Evolutionary conservation across 2,888 invertebrate genomes (phyloP).

Genomic region (Archips crataeganus): DNA sequence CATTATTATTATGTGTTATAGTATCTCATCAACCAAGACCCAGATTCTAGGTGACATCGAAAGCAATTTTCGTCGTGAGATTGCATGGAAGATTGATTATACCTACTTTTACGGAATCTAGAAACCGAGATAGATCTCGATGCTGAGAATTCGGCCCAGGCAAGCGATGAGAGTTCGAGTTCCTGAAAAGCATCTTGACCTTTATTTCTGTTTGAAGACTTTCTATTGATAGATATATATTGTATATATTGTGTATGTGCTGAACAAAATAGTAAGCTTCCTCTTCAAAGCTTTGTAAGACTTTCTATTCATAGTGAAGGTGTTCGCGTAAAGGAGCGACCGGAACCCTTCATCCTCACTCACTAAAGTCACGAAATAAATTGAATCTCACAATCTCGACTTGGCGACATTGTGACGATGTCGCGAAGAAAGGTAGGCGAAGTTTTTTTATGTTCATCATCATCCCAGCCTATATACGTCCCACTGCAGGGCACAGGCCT

Average conservation of each 20-base stretch:
- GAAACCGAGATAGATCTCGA: not conserved
- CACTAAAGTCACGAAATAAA: not conserved
- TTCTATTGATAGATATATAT: not conserved
- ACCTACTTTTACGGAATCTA: not conserved
- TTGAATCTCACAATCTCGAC: constrained; percentile 8
- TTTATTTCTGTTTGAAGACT: not conserved
- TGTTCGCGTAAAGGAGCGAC: constrained; percentile 6
- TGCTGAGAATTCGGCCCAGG: not conserved
- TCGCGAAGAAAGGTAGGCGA: not conserved
- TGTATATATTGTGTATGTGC: no score
- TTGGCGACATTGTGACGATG: not conserved
- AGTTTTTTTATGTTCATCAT: not conserved
- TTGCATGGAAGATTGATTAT: not conserved
- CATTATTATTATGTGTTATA: not conserved
- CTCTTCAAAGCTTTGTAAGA: constrained; percentile 6
- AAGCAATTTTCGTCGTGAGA: not conserved
- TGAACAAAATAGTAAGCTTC: not conserved
- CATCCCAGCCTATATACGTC: no score
- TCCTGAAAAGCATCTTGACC: not conserved
- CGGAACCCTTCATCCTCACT: constrained; percentile 15
- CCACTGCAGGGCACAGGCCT: no score
- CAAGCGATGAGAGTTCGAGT: not conserved
- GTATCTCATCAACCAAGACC: no score
- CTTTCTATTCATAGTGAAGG: constrained; percentile 14
- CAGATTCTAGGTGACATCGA: no score